A percentile compares a stretch with the other conserved stretches of the same genome.
Evolutionary conservation across 2,888 invertebrate species (phyloP).

Genomic region (Mythimna impura): DNA sequence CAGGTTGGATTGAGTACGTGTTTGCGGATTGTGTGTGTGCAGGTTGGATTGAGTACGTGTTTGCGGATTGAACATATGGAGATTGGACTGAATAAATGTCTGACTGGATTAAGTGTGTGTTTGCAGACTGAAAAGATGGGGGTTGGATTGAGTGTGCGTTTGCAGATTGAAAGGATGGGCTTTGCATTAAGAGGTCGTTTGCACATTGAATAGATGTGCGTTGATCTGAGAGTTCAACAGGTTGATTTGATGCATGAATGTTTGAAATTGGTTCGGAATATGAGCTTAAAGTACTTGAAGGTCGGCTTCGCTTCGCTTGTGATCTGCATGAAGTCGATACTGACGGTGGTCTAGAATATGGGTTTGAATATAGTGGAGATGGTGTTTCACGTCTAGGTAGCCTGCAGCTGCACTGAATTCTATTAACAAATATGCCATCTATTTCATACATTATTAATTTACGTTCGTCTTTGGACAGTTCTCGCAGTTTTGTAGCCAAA

Average conservation of each 20-base stretch:
- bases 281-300: constrained; percentile 52
- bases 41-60: constrained; percentile 27
- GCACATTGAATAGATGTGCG: constrained; percentile 26
- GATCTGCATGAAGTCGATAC: constrained; percentile 47
- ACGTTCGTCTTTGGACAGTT: constrained; percentile 51
- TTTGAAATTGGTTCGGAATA: constrained; percentile 54
- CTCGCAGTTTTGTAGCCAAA: constrained; percentile 61
- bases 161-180: constrained; percentile 39
- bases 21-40: too few species aligned
- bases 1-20: too few species aligned
- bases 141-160: constrained; percentile 41
- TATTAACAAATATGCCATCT: constrained; percentile 57
- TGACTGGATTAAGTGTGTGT: constrained; percentile 26
- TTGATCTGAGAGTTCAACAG: constrained; percentile 53
- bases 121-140: constrained; percentile 29
- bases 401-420: constrained; percentile 35
- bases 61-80: constrained; percentile 40
- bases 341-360: constrained; percentile 36
- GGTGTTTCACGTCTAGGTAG: constrained; percentile 19
- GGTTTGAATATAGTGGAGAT: constrained; percentile 31
- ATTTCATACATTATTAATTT: constrained; percentile 57
- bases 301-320: constrained; percentile 45
- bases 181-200: constrained; percentile 24
- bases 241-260: constrained; percentile 51
- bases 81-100: constrained; percentile 28